These are phyloP conservation scores for Marasmarcha lunaedactyla DNA, from an alignment of 2,888 invertebrate species.

Conservation along the genomic window DNA sequence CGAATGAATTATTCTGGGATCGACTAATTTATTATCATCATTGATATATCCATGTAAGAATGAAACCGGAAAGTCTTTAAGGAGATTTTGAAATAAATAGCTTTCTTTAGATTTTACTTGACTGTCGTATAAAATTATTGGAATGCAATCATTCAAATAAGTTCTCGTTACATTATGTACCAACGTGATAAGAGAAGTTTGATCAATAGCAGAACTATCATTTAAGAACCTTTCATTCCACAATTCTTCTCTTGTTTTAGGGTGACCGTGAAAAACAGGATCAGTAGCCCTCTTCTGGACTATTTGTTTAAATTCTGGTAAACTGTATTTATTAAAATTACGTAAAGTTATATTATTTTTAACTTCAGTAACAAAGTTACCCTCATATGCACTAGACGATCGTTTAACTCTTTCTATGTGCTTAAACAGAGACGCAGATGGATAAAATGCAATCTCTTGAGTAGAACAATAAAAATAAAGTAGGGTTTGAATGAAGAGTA, in stretches of 20 bases:
- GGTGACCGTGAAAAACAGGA: conserved; percentile 67
- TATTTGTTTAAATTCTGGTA: background rate
- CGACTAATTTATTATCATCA: conserved; percentile 48
- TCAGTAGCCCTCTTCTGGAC: conserved; percentile 46
- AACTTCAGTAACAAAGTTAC: background rate
- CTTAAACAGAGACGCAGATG: conserved; percentile 21
- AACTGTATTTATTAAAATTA: conserved; percentile 11
- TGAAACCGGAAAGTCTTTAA: conserved; percentile 66
- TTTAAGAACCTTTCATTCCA: conserved; percentile 64
- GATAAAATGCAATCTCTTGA: conserved; percentile 40
- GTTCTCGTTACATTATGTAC: conserved; percentile 70
- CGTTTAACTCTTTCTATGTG: conserved; percentile 14
- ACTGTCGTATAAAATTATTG: conserved; percentile 76
- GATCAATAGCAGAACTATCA: conserved; percentile 42
- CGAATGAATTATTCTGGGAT: conserved; percentile 47
- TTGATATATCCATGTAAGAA: conserved; percentile 74
- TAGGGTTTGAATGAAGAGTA: background rate
- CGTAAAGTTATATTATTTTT: conserved; percentile 13
- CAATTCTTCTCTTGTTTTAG: conserved; percentile 68
- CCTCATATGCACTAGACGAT: conserved; percentile 9
- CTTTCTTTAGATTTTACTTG: conserved; percentile 67
- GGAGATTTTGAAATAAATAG: conserved; percentile 68
- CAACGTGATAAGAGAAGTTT: conserved; percentile 71
- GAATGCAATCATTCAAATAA: conserved; percentile 74
- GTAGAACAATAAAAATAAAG: conserved; percentile 12